A percentile compares a stretch with the other conserved stretches of the same genome.
Conservation (phyloP, 2,113 vertebrate species). For the zebrafish (Danio rerio) region DNA sequence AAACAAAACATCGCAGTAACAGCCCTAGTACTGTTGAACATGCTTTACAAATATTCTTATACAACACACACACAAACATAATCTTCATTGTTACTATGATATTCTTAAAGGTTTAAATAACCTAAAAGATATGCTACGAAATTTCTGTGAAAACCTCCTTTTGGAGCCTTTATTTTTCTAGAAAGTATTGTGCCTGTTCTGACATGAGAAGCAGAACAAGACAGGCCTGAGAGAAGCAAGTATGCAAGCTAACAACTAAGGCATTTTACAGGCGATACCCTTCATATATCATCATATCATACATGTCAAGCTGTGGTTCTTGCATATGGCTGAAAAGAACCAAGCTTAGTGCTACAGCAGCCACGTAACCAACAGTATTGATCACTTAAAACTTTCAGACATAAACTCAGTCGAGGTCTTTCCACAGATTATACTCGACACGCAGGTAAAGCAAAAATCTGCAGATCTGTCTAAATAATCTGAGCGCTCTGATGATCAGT, state of each 20-base stretch:
- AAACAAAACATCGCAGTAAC: too few relatives aligned
- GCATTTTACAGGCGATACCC: background rate
- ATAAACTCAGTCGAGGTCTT: background rate
- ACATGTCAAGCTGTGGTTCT: background rate
- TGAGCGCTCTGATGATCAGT: background rate
- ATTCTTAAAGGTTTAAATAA: background rate
- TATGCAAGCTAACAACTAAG: background rate
- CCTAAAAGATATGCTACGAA: background rate
- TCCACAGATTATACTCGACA: background rate
- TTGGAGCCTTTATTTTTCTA: too few relatives aligned
- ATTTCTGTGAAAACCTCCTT: background rate
- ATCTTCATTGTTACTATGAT: too few relatives aligned
- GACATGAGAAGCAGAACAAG: background rate
- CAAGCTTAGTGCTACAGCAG: background rate
- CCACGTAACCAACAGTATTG: background rate
- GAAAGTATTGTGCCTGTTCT: background rate
- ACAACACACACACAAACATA: too few relatives aligned
- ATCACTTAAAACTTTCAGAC: background rate
- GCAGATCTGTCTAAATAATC: constrained; percentile 16
- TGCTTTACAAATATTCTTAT: too few relatives aligned
- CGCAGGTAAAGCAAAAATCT: background rate
- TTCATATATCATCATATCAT: background rate
- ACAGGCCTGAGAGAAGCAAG: background rate
- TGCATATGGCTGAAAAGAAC: background rate
- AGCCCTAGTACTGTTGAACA: too few relatives aligned